Base-by-base conservation (phyloP, 2,113 vertebrate genomes). In the Hemichromis elongatus region DNA sequence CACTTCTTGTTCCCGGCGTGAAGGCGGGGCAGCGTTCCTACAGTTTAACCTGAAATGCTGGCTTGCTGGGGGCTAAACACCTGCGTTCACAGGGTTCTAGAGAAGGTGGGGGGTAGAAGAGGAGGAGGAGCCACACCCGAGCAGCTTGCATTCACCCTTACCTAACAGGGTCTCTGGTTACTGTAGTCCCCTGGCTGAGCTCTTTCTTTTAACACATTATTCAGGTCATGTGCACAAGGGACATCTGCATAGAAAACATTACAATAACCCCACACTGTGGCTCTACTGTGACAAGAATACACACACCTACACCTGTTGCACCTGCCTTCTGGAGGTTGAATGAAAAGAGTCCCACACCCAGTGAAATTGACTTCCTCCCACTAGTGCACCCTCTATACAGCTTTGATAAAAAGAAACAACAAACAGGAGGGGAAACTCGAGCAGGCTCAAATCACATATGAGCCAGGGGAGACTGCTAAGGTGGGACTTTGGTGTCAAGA, bases 21-120 rank as follows among this genome's bases (percentile, higher is more conserved):
- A 88, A 87, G 95, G 95, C 63, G 94, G 93, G 93, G 95, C 93
- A 50, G 92, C 88, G 87, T 89, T 94, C 88, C 89, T 90, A 90
- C 92, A 83, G 94, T 94, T 94, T 90, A 93, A 94, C 94, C 93
- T 94, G 94, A 93, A 94, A 93, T 95, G 89, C 85, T 92, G 85
- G 92, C 83, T 95, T 66, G 95, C 94, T 95, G 85, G 91, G 89
- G 92, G 94, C 93, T 91, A 94, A 96, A 96, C 95, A 96, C 95
- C 95, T 96, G 68, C 83, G 52, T 82, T 93, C 89, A 83, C 90
- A 83, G 75, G 75, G 66, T 59, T 73, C 19, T 63, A 81, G 80
- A 84, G 78, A 80, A 79, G 82, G 57, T 47, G 45, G 63, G 18
- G 54, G 54, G 50, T 18, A 14, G 83, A 28, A n/a, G 3, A 26